Evolutionary conservation across 2,797 vertebrate species (phyloP), one percentile per base, ranked within the genome.

Genomic region (Coendou prehensilis): DNA sequence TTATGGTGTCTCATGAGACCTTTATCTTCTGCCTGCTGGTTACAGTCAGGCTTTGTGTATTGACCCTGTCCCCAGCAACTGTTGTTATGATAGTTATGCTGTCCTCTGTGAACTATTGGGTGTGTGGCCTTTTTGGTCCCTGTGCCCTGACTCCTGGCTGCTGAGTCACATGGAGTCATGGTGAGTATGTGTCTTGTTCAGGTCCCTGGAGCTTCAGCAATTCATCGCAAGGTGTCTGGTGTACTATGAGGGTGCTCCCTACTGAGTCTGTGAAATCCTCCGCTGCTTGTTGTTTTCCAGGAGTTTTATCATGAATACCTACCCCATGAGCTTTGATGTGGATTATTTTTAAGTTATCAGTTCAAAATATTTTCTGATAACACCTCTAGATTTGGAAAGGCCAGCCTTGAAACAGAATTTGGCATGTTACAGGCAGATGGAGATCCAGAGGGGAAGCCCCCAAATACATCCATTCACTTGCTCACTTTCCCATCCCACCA

Each of bases 161-260:
- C 59, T 64, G 18, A 13, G 28, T 50, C 45, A 50, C 45, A 33
- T 9, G 8, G 33, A 59, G 30, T 47, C 20, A 14, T 28, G 52
- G 52, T 41, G 6, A 67, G 30, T 9, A 69, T 57, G 50, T 6
- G 14, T 45, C 14, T 52, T 22, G 3, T 6, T 30, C 23, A 28
- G 28, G 4, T 37, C 22, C 56, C 4, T 0, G 17, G 5, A n/a
- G 59, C 63, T 52, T 45, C 0, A 1, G n/a, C 10, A 10, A 2
- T 28, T 37, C 3, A 0, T 33, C 2, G 0, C 6, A 7, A 2
- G 33, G 23, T 1, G 0, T 30, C 33, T 4, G 0, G 6, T 8
- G 2, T 47, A 28, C 50, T 13, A 5, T 14, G 17, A 20, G 22
- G 61, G n/a, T 54, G 14, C 45, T 63, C 23, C 52, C n/a, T 22